phyloP scores from a whole-genome alignment of 2,113 vertebrate species.

The Oncorhynchus clarkii region DNA sequence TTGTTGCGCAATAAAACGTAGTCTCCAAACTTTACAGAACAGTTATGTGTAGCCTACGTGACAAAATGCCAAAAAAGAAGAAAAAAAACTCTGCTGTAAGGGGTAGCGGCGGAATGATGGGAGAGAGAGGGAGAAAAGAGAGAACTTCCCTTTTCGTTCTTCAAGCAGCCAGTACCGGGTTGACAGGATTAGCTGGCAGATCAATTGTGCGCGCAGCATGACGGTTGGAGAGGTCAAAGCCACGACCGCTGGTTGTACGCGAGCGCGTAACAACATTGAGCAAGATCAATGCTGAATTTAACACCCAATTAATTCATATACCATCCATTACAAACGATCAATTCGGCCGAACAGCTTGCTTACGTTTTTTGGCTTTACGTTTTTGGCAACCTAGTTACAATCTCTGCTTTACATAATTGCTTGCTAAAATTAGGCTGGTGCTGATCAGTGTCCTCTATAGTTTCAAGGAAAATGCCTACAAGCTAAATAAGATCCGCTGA shows the following conservation, averaged over 20 bases:
- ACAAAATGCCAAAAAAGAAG: background rate
- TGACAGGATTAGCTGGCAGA: background rate
- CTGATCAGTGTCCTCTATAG: too few species aligned
- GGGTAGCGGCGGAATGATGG: background rate
- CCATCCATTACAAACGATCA: background rate
- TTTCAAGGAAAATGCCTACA: too few species aligned
- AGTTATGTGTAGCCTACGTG: background rate
- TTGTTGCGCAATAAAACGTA: too few species aligned
- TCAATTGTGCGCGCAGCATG: slow-evolving; percentile 15
- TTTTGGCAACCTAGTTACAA: background rate
- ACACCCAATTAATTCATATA: background rate
- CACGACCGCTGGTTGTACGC: slow-evolving; percentile 8
- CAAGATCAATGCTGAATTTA: background rate
- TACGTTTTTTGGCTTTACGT: too few species aligned
- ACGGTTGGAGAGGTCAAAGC: slow-evolving; percentile 44
- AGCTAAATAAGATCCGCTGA: too few species aligned
- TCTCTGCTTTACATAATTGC: too few species aligned
- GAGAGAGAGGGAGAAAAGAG: background rate
- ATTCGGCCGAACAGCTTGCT: background rate
- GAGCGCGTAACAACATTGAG: background rate
- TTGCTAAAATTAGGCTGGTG: too few species aligned
- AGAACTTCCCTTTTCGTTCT: background rate
- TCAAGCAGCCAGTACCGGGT: background rate
- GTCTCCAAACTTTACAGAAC: too few species aligned
- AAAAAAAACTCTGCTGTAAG: background rate